Conservation (phyloP, 1,140 invertebrate species). For the Medauroidea extradentata region DNA sequence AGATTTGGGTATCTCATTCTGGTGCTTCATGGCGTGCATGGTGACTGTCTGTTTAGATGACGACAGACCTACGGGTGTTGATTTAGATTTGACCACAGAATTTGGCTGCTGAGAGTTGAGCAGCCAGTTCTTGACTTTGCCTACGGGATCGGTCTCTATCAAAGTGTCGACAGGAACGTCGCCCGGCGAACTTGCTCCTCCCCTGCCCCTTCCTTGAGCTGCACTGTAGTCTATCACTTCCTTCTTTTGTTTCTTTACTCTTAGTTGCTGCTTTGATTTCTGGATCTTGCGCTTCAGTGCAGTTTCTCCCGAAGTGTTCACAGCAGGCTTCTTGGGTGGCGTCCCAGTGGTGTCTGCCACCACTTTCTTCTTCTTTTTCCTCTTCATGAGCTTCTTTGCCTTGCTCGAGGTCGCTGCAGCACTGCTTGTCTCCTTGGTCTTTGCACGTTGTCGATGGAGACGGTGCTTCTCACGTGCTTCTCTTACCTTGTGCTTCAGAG, state of each 20-base stretch:
- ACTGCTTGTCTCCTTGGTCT: slow-evolving; percentile 33
- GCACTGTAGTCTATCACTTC: slow-evolving; percentile 76
- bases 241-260: slow-evolving; percentile 52
- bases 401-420: neutral
- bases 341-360: neutral
- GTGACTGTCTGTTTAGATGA: neutral
- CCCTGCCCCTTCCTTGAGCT: slow-evolving; percentile 44
- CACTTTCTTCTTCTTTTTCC: slow-evolving; percentile 19
- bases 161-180: slow-evolving; percentile 3
- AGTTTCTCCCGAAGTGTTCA: slow-evolving; percentile 14
- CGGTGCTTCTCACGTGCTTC: slow-evolving; percentile 40
- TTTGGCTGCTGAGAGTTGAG: slow-evolving; percentile 57
- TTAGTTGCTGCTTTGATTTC: neutral
- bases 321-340: neutral
- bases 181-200: slow-evolving; percentile 14
- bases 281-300: slow-evolving; percentile 8
- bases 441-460: slow-evolving; percentile 16
- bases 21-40: slow-evolving; percentile 26
- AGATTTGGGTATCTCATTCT: slow-evolving; percentile 41
- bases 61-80: slow-evolving; percentile 32
- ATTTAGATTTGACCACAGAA: slow-evolving; percentile 20
- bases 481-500: slow-evolving; percentile 68
- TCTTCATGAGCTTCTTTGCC: slow-evolving; percentile 3
- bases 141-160: slow-evolving; percentile 58
- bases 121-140: slow-evolving; percentile 80